Conservation (phyloP, 2,797 vertebrate genomes). For the Gambusia yucatana region DNA sequence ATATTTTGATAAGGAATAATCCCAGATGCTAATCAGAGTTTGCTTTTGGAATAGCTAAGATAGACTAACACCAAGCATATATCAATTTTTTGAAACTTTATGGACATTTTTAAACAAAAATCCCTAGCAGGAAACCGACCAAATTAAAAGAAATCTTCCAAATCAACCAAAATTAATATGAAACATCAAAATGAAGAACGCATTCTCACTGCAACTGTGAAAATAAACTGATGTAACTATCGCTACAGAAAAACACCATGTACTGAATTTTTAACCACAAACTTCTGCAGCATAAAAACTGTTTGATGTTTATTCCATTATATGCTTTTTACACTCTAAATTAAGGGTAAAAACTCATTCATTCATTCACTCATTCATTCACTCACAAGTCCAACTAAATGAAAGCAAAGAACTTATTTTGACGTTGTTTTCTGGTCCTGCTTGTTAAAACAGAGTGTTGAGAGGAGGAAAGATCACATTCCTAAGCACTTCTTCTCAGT, state of each 20-base stretch:
- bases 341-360: background rate
- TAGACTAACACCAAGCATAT: background rate
- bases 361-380: background rate
- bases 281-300: background rate
- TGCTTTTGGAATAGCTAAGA: background rate
- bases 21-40: background rate
- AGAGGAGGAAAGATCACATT: constrained; percentile 48
- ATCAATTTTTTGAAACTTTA: background rate
- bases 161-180: background rate
- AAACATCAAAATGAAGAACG: background rate
- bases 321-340: background rate
- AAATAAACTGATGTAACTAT: background rate
- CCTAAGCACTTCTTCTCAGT: constrained; percentile 34
- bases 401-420: constrained; percentile 28
- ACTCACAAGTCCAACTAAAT: background rate
- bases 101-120: background rate
- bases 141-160: background rate
- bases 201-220: background rate
- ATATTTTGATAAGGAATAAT: background rate
- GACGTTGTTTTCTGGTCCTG: constrained; percentile 32
- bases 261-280: background rate
- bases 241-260: background rate
- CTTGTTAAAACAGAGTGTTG: constrained; percentile 59
- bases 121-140: background rate
- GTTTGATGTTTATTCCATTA: background rate